phyloP scores from a whole-genome alignment of 2,113 vertebrate species.

The Crotalus viridis region DNA sequence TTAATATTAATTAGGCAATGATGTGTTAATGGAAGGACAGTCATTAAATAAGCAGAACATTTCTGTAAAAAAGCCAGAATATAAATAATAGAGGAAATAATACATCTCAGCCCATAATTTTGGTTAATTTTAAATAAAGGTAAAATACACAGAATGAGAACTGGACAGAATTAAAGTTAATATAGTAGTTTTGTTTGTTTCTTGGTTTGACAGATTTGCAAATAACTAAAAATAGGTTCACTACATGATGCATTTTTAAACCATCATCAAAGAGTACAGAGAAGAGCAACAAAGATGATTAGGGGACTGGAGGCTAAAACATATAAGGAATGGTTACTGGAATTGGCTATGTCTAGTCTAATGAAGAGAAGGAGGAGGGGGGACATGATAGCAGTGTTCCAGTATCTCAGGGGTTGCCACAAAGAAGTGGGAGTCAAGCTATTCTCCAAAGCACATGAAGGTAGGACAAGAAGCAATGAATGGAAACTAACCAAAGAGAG shows the following conservation, averaged over 20 bases:
- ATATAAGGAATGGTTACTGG: no score
- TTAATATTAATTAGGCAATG: background rate
- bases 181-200: background rate
- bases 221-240: background rate
- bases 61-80: background rate
- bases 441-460: no score
- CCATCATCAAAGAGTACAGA: no score
- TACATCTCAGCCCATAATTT: background rate
- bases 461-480: no score
- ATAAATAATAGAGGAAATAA: background rate
- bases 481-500: no score
- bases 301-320: no score
- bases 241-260: background rate
- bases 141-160: background rate
- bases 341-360: no score
- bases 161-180: background rate
- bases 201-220: background rate
- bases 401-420: no score
- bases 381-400: no score
- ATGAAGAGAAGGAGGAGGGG: no score
- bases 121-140: background rate
- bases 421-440: no score
- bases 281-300: no score
- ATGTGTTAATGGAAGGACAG: background rate
- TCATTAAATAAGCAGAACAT: background rate